Conservation (phyloP, 2,888 invertebrate genomes). For the Schizotus pectinicornis region DNA sequence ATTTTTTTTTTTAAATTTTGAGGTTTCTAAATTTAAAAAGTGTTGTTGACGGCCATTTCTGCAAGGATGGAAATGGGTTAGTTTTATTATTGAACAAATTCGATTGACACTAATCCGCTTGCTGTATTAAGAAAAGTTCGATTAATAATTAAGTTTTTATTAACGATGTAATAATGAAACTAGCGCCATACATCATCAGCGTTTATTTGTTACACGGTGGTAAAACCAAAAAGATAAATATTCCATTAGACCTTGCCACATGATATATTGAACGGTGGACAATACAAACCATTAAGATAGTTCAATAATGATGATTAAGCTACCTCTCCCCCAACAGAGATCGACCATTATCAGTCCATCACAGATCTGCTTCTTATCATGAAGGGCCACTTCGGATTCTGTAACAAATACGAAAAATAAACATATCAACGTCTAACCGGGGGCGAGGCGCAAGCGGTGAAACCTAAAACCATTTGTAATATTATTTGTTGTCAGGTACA, state of each 20-base stretch:
- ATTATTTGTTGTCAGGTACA: too few relatives aligned
- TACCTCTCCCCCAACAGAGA: conserved; percentile 52
- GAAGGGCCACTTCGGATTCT: conserved; percentile 35
- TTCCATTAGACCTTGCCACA: conserved; percentile 51
- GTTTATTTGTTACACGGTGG: conserved; percentile 35
- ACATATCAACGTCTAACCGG: conserved; percentile 26
- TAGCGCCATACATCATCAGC: conserved; percentile 2
- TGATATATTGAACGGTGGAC: conserved; percentile 57
- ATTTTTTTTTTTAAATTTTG: background rate
- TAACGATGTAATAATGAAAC: too few relatives aligned
- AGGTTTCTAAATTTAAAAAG: too few relatives aligned
- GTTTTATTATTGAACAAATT: too few relatives aligned
- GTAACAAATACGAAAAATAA: conserved; percentile 38
- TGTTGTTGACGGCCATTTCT: background rate
- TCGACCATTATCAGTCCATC: conserved; percentile 52
- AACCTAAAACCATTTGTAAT: too few relatives aligned
- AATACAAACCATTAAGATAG: conserved; percentile 57
- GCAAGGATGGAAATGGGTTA: too few relatives aligned
- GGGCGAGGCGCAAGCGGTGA: too few relatives aligned
- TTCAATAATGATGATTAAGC: conserved; percentile 60
- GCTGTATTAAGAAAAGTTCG: too few relatives aligned
- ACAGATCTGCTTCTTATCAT: conserved; percentile 45
- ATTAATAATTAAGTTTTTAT: too few relatives aligned
- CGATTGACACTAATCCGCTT: too few relatives aligned
- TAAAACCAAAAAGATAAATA: conserved; percentile 48